A percentile compares a stretch with the other conserved stretches of the same genome.
phyloP scores from a whole-genome alignment of 2,888 invertebrate genomes.

The Lochmaea crataegi region DNA sequence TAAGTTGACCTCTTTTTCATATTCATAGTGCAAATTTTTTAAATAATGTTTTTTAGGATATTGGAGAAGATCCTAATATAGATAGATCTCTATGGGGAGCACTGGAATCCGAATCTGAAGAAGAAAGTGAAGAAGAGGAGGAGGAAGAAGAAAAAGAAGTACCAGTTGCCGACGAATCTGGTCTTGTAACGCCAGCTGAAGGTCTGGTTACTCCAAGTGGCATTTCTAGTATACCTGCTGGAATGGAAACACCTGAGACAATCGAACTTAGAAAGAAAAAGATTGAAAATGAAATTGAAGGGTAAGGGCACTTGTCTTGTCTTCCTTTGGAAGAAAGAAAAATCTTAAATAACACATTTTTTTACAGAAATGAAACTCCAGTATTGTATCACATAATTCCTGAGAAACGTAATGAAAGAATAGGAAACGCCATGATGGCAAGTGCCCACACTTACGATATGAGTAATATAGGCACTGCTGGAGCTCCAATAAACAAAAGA shows the following conservation, averaged over 20 bases:
- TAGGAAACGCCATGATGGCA: slow-evolving; percentile 96
- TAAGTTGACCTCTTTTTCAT: slow-evolving; percentile 60
- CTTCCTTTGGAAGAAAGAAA: not conserved
- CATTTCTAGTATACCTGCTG: slow-evolving; percentile 89
- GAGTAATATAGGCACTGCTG: slow-evolving; percentile 70
- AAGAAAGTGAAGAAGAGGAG: slow-evolving; percentile 77
- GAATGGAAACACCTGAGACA: slow-evolving; percentile 98
- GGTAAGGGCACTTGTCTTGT: slow-evolving; percentile 67
- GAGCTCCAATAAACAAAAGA: slow-evolving; percentile 61
- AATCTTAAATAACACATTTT: not conserved
- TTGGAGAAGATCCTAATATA: slow-evolving; percentile 85
- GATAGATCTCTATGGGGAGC: slow-evolving; percentile 98
- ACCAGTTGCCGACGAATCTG: slow-evolving; percentile 76
- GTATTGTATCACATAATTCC: slow-evolving; percentile 95
- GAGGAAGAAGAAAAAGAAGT: slow-evolving; percentile 76
- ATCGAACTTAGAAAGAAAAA: slow-evolving; percentile 98
- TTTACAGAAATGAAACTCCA: slow-evolving; percentile 86
- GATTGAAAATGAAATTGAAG: slow-evolving; percentile 95
- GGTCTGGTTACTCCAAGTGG: slow-evolving; percentile 96
- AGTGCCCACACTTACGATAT: slow-evolving; percentile 99
- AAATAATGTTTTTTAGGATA: slow-evolving; percentile 64
- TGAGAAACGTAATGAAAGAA: slow-evolving; percentile 90
- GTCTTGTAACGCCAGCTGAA: slow-evolving; percentile 92
- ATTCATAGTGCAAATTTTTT: not conserved
- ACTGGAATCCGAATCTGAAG: slow-evolving; percentile 90